Base-by-base conservation (phyloP, 1,140 invertebrate genomes). In the Aphis craccivora region DNA sequence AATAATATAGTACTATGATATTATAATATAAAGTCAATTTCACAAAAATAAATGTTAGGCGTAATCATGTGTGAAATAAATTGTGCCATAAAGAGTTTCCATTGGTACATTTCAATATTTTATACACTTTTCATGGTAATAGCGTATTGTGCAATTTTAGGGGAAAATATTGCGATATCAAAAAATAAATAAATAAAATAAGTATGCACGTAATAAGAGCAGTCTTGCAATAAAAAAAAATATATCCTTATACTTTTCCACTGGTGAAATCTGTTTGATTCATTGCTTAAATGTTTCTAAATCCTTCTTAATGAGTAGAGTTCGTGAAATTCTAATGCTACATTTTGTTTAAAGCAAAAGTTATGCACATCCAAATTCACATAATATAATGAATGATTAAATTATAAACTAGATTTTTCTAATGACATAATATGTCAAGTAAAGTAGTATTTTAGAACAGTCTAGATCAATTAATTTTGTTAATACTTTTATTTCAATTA, bases 211-310 rank as follows among this genome's bases (percentile, higher is more conserved):
- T 88, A 88, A n/a, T 88, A 88, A 22, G 45, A 51, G 20, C 37
- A 88, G n/a, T n/a, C 14, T 87, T 48, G 14, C 45, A 45, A 88
- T 25, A 40, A 51, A 7, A 51, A 51, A 51, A 88, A 51, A 51
- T 51, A 88, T 43, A 14, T 22, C 8, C 40, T 37, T 88, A 45
- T 45, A 43, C 1, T 14, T 45, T 25, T n/a, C 23, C 40, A 11
- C 43, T n/a, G 18, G 86, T 87, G 86, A 87, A 87, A 30, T 25
- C 45, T n/a, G 86, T 87, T 87, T 48, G 86, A 87, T 87, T 45
- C 45, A 87, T 84, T 37, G 40, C 37, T 40, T 43, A 84, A 40
- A 84, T 40, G 22, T 84, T 40, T 84, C 40, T 2, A 30, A 84
- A 84, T 25, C 60, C 14, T n/a, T n/a, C 30, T 76, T 76, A 76